A percentile compares a stretch with the other conserved stretches of the same genome.
Conservation (phyloP, 2,888 invertebrate species). For the Agrotis clavis region DNA sequence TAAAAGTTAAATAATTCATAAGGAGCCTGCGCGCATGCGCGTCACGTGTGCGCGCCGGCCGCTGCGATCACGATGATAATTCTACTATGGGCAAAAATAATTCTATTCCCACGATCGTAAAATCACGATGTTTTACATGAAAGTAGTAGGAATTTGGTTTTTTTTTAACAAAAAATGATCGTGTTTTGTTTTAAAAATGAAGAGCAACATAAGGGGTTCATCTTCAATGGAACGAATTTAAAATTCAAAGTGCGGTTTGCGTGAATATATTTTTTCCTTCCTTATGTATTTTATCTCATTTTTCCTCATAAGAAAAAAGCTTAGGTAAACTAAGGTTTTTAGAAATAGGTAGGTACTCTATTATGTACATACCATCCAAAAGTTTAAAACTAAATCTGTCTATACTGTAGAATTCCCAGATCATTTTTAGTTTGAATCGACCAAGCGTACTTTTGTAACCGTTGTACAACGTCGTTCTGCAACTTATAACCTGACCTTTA, state of each 20-base stretch:
- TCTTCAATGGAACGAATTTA: not conserved
- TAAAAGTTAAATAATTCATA: constrained; percentile 90
- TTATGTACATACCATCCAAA: not conserved
- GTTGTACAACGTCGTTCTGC: not conserved
- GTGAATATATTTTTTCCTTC: not conserved
- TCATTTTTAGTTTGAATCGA: not conserved
- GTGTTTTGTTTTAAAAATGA: constrained; percentile 18
- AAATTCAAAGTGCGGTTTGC: not conserved
- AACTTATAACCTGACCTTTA: constrained; percentile 4
- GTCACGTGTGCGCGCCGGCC: constrained; percentile 81
- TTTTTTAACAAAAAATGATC: constrained; percentile 33
- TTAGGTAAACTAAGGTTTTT: not conserved
- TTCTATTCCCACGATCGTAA: constrained; percentile 88
- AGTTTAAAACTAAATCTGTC: not conserved
- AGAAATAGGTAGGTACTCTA: not conserved
- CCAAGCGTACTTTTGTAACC: not conserved
- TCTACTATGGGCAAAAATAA: constrained; percentile 81
- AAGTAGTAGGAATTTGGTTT: constrained; percentile 58
- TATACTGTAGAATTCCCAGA: not conserved
- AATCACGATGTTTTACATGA: constrained; percentile 84
- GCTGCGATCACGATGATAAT: constrained; percentile 81
- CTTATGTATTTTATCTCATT: not conserved
- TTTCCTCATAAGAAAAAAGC: not conserved
- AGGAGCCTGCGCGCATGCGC: constrained; percentile 79
- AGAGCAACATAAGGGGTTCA: not conserved